These are phyloP conservation scores for Tenebrio molitor DNA, from an alignment of 1,140 invertebrate genomes.

Conservation along the genomic window DNA sequence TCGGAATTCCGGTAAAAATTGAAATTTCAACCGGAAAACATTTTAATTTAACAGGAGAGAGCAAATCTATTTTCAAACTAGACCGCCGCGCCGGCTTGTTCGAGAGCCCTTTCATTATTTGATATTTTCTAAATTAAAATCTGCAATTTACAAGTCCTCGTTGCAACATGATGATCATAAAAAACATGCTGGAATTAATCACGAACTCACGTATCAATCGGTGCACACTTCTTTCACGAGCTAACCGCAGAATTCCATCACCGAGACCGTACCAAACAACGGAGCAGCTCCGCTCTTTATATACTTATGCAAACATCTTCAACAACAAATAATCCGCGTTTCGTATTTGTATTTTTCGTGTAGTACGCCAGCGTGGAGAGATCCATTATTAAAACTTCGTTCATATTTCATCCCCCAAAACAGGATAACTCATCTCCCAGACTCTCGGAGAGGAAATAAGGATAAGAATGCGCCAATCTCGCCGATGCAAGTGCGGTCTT, in stretches of 20 bases:
- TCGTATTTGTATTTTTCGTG: slow-evolving; percentile 41
- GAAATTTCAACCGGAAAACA: slow-evolving; percentile 34
- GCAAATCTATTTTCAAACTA: slow-evolving; percentile 10
- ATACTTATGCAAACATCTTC: slow-evolving; percentile 40
- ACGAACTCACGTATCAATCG: too few relatives aligned
- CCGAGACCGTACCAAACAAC: slow-evolving; percentile 16
- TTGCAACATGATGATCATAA: neutral
- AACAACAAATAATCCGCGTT: slow-evolving; percentile 44
- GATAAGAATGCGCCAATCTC: slow-evolving; percentile 19
- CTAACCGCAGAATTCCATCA: neutral
- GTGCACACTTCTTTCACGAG: too few relatives aligned
- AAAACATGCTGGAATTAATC: slow-evolving; percentile 25
- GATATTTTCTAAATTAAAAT: slow-evolving; percentile 32
- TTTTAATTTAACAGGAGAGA: slow-evolving; percentile 16
- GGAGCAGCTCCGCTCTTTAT: neutral
- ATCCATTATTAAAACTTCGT: slow-evolving; percentile 46
- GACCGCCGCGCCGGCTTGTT: neutral
- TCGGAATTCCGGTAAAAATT: slow-evolving; percentile 17
- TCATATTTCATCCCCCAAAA: slow-evolving; percentile 40
- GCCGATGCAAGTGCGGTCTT: neutral
- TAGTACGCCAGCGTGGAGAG: slow-evolving; percentile 17
- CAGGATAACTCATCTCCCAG: slow-evolving; percentile 18
- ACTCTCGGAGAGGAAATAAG: neutral
- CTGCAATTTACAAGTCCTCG: neutral
- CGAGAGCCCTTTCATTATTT: slow-evolving; percentile 17